A percentile compares a stretch with the other conserved stretches of the same genome.
Evolutionary conservation across 2,797 vertebrate species (phyloP).

Genomic region (Acanthurus tractus): DNA sequence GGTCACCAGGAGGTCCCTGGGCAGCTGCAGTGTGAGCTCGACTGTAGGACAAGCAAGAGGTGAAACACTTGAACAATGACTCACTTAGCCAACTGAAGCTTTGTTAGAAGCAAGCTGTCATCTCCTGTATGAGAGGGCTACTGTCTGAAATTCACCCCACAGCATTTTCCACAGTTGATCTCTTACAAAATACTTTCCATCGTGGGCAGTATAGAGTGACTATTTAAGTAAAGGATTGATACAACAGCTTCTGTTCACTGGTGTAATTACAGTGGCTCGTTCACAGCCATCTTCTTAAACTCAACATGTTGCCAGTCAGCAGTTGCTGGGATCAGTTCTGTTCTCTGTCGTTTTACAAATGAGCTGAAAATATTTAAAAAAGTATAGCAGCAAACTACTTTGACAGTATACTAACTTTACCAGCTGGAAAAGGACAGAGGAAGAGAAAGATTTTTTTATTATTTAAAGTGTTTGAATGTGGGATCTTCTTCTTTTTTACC

Average conservation of each 20-base stretch:
- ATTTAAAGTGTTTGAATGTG: neutral
- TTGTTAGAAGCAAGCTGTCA: slow-evolving; percentile 63
- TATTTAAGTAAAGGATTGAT: slow-evolving; percentile 18
- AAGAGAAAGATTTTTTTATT: neutral
- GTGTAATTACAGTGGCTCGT: neutral
- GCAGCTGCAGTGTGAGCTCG: slow-evolving; percentile 59
- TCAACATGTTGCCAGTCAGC: neutral
- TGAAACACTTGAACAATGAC: slow-evolving; percentile 63
- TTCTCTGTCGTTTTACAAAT: slow-evolving; percentile 1
- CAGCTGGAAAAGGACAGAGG: neutral
- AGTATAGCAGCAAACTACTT: neutral
- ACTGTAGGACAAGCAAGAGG: slow-evolving; percentile 46
- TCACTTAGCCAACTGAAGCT: slow-evolving; percentile 59
- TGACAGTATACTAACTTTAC: neutral
- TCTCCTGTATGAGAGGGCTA: slow-evolving; percentile 47
- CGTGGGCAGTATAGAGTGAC: slow-evolving; percentile 3
- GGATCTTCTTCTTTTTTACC: slow-evolving; percentile 19
- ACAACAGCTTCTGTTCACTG: neutral
- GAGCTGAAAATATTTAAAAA: neutral
- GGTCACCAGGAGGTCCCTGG: slow-evolving; percentile 51
- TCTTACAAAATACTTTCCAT: slow-evolving; percentile 43
- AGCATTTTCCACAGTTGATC: slow-evolving; percentile 45
- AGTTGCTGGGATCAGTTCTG: neutral
- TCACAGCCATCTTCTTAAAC: neutral
- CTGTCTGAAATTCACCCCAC: slow-evolving; percentile 57